Conservation (phyloP, 1,140 invertebrate genomes). For the Drosophila tristis region DNA sequence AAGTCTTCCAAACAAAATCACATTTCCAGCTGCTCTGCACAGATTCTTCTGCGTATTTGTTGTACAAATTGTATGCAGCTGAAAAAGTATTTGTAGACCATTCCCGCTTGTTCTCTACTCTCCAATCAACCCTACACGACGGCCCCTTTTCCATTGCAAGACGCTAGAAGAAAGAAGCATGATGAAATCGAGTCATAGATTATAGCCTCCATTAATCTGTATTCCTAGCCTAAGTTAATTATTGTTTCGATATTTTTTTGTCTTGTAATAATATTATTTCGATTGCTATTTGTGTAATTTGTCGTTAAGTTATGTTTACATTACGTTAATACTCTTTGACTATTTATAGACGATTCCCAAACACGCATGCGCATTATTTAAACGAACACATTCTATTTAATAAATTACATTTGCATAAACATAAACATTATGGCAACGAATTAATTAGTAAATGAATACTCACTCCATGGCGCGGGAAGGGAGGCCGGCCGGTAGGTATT, state of each 20-base stretch:
- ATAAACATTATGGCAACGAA: conserved; percentile 12
- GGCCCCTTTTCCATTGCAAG: conserved; percentile 29
- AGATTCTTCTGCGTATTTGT: no score
- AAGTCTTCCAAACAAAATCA: no score
- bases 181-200: conserved; percentile 74
- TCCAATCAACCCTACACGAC: conserved; percentile 18
- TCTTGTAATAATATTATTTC: conserved; percentile 22
- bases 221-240: conserved; percentile 42
- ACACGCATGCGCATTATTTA: conserved; percentile 53
- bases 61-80: no score
- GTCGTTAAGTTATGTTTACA: conserved; percentile 30
- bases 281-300: conserved; percentile 12
- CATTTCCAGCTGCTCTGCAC: no score
- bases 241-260: conserved; percentile 20
- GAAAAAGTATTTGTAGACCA: no score
- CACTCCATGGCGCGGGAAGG: not conserved
- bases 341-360: conserved; percentile 59
- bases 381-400: conserved; percentile 49
- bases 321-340: conserved; percentile 57
- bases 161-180: conserved; percentile 22
- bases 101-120: not conserved
- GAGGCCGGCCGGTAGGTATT: not conserved
- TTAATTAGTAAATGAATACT: not conserved
- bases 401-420: conserved; percentile 55
- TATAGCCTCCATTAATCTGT: conserved; percentile 26